phyloP scores from a whole-genome alignment of 2,113 vertebrate species.

The Puffinus mauretanicus region DNA sequence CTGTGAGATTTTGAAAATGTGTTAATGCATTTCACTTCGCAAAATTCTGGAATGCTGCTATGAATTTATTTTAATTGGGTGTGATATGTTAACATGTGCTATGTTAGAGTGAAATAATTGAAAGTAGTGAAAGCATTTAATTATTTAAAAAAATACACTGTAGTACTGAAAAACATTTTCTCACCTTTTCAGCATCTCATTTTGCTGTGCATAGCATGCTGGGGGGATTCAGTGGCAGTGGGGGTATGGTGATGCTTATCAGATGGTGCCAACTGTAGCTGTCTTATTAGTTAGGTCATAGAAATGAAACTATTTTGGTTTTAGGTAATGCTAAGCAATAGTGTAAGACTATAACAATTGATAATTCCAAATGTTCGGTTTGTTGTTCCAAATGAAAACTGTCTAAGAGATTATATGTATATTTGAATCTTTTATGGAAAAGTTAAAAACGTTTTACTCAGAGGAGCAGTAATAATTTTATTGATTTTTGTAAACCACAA shows the following conservation, averaged over 20 bases:
- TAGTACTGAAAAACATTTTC: neutral
- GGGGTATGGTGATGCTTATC: neutral
- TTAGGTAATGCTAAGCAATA: neutral
- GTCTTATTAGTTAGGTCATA: neutral
- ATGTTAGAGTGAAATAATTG: neutral
- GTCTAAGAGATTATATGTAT: neutral
- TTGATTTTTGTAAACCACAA: neutral
- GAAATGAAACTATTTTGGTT: neutral
- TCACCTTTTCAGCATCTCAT: neutral
- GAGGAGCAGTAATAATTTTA: neutral
- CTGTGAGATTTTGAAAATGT: neutral
- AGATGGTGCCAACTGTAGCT: neutral
- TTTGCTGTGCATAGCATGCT: neutral
- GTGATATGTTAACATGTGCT: neutral
- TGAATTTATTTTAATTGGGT: neutral
- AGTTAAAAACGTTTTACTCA: neutral
- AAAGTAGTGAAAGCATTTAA: neutral
- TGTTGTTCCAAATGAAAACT: neutral
- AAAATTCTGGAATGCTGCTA: neutral
- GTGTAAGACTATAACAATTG: neutral
- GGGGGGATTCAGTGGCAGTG: neutral
- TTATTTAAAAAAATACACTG: neutral
- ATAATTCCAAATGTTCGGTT: neutral
- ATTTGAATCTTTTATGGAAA: neutral
- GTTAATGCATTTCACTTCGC: neutral